Evolutionary conservation across 1,140 invertebrate species (phyloP).

Genomic region (Pachyrhynchus sulphureomaculatus): DNA sequence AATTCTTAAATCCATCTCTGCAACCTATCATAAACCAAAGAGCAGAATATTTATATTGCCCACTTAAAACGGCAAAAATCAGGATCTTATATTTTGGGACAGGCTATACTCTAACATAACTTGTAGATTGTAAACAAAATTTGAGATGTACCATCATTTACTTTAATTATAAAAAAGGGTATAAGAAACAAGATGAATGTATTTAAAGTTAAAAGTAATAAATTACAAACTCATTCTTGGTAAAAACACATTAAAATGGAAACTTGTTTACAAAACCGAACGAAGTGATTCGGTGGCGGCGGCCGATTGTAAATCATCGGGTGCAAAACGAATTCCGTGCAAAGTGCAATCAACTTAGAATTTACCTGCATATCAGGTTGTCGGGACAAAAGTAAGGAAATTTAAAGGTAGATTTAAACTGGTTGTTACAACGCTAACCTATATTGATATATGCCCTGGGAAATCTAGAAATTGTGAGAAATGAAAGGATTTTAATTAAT

Average conservation of each 20-base stretch:
- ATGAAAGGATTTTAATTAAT: neutral
- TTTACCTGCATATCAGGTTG: constrained; percentile 1
- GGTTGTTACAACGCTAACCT: neutral
- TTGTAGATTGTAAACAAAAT: no score
- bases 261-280: constrained; percentile 2
- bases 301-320: constrained; percentile 5
- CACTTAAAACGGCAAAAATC: no score
- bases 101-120: no score
- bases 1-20: no score
- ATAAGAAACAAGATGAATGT: no score
- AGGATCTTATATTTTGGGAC: no score
- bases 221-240: no score
- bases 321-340: constrained; percentile 7
- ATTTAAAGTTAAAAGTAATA: no score
- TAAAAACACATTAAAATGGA: constrained; percentile 3
- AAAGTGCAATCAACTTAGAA: constrained; percentile 7
- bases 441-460: neutral
- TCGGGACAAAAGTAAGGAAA: neutral
- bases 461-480: neutral
- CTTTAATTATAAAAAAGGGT: no score
- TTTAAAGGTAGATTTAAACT: neutral
- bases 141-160: no score
- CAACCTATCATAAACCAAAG: no score
- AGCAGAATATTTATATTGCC: no score
- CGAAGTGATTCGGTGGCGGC: neutral